Conservation (phyloP, 2,797 vertebrate species). For the Platyrinchus mystaceus region DNA sequence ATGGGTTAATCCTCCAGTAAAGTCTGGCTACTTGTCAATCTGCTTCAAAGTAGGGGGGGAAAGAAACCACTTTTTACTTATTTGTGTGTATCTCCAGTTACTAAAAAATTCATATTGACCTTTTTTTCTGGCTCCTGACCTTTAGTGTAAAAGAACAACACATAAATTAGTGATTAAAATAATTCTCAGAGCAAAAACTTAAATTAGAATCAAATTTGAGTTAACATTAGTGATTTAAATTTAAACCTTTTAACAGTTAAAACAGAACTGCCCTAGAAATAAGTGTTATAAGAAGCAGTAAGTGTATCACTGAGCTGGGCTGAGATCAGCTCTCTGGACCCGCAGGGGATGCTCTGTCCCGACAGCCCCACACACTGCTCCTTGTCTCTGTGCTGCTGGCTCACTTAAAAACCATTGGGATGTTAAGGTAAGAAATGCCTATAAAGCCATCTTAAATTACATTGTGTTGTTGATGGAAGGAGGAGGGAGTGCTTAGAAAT, state of each 20-base stretch:
- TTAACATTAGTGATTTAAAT: not conserved
- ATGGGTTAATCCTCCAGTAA: not conserved
- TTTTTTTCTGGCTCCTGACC: not conserved
- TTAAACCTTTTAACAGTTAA: not conserved
- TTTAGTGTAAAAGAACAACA: not conserved
- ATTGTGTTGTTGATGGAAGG: not conserved
- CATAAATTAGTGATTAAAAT: not conserved
- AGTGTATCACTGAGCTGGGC: accelerated
- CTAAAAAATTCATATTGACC: not conserved
- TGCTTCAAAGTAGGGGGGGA: not conserved
- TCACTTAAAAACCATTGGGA: not conserved
- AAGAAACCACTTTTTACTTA: not conserved
- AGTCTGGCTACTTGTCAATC: not conserved
- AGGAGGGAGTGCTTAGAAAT: not conserved
- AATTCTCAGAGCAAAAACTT: not conserved
- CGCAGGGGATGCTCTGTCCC: not conserved
- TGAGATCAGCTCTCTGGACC: not conserved
- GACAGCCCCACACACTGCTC: not conserved
- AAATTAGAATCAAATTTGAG: not conserved
- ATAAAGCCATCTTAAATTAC: not conserved
- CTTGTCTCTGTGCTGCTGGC: not conserved
- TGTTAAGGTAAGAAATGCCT: not conserved
- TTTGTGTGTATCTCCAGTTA: not conserved
- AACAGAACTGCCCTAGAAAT: not conserved
- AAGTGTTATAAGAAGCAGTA: not conserved